phyloP scores from a whole-genome alignment of 2,888 invertebrate species.

The Copidosoma aretas region DNA sequence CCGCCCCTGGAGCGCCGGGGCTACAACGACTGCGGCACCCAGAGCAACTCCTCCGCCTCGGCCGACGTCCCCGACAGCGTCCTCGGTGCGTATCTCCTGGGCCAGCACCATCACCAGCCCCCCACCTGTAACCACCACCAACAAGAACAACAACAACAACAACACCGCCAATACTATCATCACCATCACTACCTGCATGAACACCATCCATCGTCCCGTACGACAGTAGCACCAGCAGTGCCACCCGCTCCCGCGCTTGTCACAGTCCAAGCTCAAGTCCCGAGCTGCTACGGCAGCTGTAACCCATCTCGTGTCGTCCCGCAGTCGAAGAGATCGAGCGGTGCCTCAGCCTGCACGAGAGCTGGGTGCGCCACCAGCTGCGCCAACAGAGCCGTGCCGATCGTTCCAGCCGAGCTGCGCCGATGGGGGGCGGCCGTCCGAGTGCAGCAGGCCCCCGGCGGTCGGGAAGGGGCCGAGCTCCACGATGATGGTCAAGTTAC shows the following conservation, averaged over 20 bases:
- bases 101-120: background rate
- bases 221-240: background rate
- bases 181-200: background rate
- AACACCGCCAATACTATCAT: slow-evolving; percentile 25
- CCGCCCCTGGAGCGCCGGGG: slow-evolving; percentile 19
- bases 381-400: slow-evolving; percentile 17
- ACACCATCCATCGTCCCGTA: background rate
- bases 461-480: slow-evolving; percentile 18
- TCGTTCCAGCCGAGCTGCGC: background rate
- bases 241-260: background rate
- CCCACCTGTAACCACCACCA: slow-evolving; percentile 12
- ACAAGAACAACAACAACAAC: background rate
- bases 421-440: background rate
- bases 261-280: slow-evolving; percentile 5
- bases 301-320: slow-evolving; percentile 41
- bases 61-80: slow-evolving; percentile 47
- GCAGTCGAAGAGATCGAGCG: slow-evolving; percentile 52
- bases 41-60: slow-evolving; percentile 25
- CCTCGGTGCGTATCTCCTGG: slow-evolving; percentile 50
- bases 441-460: slow-evolving; percentile 11
- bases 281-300: background rate
- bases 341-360: slow-evolving; percentile 52
- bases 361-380: slow-evolving; percentile 44
- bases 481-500: too few species aligned
- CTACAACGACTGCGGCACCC: background rate